phyloP scores from a whole-genome alignment of 1,140 invertebrate genomes.

The Myzus persicae region DNA sequence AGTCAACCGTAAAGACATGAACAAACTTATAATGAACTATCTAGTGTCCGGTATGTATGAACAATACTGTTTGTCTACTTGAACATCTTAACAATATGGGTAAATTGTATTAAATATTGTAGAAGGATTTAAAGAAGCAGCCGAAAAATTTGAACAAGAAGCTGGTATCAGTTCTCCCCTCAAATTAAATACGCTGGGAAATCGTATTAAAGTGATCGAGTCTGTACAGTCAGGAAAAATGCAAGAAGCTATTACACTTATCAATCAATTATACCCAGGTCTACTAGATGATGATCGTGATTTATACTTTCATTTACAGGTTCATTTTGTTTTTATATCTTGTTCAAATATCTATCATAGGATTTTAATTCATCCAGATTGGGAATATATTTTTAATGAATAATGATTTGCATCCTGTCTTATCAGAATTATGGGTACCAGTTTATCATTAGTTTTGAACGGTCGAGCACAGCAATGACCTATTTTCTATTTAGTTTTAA shows the following conservation, averaged over 20 bases:
- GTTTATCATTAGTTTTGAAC: background rate
- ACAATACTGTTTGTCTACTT: background rate
- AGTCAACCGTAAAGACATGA: constrained; percentile 90
- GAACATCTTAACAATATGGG: background rate
- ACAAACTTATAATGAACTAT: constrained; percentile 98
- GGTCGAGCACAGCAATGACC: background rate
- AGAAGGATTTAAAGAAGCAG: constrained; percentile 98
- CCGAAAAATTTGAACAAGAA: constrained; percentile 95
- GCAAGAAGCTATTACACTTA: constrained; percentile 89
- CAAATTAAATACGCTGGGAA: constrained; percentile 88
- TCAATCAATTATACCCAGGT: constrained; percentile 94
- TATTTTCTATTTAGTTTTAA: background rate
- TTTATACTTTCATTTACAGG: constrained; percentile 94
- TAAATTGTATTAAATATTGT: constrained; percentile 62
- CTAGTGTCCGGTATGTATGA: constrained; percentile 84
- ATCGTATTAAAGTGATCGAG: constrained; percentile 92
- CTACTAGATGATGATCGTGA: constrained; percentile 94
- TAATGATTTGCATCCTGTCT: background rate
- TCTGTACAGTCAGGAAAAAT: constrained; percentile 93
- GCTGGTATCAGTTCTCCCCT: constrained; percentile 87
- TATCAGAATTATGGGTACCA: background rate
- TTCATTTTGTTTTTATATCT: constrained; percentile 62
- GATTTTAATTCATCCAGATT: background rate
- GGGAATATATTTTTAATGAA: background rate
- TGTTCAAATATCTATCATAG: background rate